Evolutionary conservation across 2,113 vertebrate genomes (phyloP), one percentile per base, ranked within the genome.

Genomic region (Cryptotis parvus): DNA sequence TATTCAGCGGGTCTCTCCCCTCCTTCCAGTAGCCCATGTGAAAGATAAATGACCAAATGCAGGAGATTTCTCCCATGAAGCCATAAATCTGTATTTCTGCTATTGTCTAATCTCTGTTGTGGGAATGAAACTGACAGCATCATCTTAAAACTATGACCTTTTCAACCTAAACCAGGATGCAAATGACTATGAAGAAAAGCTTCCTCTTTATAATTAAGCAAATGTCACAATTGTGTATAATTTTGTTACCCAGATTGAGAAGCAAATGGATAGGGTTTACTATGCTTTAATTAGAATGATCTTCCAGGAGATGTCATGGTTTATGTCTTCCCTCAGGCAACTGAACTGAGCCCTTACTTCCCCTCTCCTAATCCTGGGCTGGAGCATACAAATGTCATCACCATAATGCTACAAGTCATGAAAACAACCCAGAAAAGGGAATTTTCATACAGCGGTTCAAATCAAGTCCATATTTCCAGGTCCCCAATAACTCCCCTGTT

Each of bases 361-460:
- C 75, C 88, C 84, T 20, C 1, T 20, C 55, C 55, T 22, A 92
- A 37, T 16, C 84, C 75, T 92, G 65, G 90, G 37, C 74, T 96
- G 84, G 95, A 96, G 77, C 93, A 95, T 84, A 84, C 92, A 94
- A 94, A 93, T 86, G 74, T 84, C 91, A 84, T 94, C 93, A 90
- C 70, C 72, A 27, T 79, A 96, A 95, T 95, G 80, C 89, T 82
- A 55, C 26, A 10, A 92, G 82, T 84, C 93, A 87, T 82, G 84
- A 81, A 97, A 96, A 92, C 45, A 96, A 92, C n/a, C 87, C 68
- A 96, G 91, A 82, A 87, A 94, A 95, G 75, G 14, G 58, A 35
- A 79, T 93, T 96, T 96, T 89, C 65, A 92, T 87, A 9, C 82
- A 92, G 75, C 22, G 84, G 33, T 93, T 96, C 70, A 94, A 97